phyloP scores from a whole-genome alignment of 2,113 vertebrate species.

The Misgurnus mizolepis region DNA sequence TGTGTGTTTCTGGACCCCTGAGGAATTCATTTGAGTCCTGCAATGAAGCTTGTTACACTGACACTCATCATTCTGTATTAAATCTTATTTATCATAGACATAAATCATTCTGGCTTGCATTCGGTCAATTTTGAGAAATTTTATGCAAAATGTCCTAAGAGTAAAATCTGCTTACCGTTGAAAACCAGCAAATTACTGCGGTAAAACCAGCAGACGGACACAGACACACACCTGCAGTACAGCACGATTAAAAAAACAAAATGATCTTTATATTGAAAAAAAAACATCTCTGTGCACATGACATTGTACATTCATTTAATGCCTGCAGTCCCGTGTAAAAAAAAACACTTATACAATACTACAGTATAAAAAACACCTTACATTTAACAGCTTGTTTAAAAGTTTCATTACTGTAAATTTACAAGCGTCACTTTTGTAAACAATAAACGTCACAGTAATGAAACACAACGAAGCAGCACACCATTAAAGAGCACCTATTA shows the following conservation, averaged over 20 bases:
- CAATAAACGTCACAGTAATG: slow-evolving; percentile 10
- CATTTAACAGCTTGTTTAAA: background rate
- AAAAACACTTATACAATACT: slow-evolving; percentile 34
- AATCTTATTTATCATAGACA: too few relatives aligned
- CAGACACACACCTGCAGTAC: background rate
- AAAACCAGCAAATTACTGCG: too few relatives aligned
- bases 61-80: too few relatives aligned
- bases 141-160: too few relatives aligned
- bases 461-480: background rate
- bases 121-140: too few relatives aligned
- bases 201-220: background rate
- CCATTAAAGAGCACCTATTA: too few relatives aligned
- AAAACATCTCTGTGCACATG: slow-evolving; percentile 63
- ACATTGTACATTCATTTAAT: slow-evolving; percentile 74
- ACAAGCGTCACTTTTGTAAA: slow-evolving; percentile 5
- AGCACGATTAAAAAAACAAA: background rate
- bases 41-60: too few relatives aligned
- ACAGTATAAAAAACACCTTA: background rate
- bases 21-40: background rate
- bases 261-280: slow-evolving; percentile 47
- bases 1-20: too few relatives aligned
- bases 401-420: background rate
- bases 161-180: too few relatives aligned
- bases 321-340: slow-evolving; percentile 67
- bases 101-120: too few relatives aligned